These are phyloP conservation scores for Crematogaster levior DNA, from an alignment of 2,888 invertebrate genomes.

Conservation along the genomic window DNA sequence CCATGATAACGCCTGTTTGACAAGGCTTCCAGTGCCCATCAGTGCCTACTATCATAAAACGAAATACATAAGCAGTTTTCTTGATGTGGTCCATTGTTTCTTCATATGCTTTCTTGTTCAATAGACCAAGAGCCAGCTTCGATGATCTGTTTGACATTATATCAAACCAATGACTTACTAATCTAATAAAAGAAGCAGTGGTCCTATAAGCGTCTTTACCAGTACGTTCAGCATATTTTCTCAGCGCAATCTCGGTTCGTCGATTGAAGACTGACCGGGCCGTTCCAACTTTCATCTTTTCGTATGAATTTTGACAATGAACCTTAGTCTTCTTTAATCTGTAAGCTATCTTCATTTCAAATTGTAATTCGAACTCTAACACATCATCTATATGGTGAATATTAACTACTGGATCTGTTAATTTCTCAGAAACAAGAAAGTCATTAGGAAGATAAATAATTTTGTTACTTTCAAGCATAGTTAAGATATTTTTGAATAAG, in stretches of 20 bases:
- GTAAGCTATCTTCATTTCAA: constrained; percentile 4
- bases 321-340: not conserved
- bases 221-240: not conserved
- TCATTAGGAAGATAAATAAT: not conserved
- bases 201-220: not conserved
- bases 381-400: constrained; percentile 11
- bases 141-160: not conserved
- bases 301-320: not conserved
- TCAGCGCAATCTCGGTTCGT: not conserved
- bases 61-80: not conserved
- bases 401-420: not conserved
- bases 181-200: not conserved
- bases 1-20: not conserved
- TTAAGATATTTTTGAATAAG: constrained; percentile 1
- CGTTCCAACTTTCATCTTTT: constrained; percentile 1
- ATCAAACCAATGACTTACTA: not conserved
- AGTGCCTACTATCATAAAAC: not conserved
- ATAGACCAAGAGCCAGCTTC: not conserved
- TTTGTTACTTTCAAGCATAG: constrained; percentile 9
- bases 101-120: not conserved
- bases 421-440: not conserved
- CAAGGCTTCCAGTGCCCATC: not conserved
- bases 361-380: not conserved
- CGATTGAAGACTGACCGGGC: not conserved
- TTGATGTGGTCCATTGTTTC: not conserved